These are phyloP conservation scores for Ispidina picta DNA, from an alignment of 2,797 vertebrate species.

Conservation along the genomic window DNA sequence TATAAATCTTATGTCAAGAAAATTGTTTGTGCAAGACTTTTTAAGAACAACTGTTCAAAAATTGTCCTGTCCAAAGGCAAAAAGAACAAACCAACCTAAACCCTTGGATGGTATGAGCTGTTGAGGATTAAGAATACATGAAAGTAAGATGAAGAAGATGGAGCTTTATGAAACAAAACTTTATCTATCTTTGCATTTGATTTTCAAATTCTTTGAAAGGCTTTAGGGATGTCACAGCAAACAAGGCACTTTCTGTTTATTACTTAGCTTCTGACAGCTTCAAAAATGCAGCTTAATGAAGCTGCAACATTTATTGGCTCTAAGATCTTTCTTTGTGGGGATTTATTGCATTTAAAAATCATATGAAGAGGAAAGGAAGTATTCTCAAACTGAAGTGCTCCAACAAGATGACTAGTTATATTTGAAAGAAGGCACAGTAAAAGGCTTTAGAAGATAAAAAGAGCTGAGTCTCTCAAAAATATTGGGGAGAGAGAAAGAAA, in stretches of 20 bases:
- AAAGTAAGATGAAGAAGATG: background rate
- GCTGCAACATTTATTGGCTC: background rate
- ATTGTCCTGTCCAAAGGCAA: background rate
- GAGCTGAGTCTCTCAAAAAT: background rate
- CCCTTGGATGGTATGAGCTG: background rate
- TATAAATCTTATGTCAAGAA: background rate
- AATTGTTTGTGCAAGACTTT: background rate
- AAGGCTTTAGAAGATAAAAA: background rate
- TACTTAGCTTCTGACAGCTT: background rate
- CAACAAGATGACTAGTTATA: background rate
- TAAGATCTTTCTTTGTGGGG: background rate
- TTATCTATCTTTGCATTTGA: background rate
- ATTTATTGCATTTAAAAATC: slow-evolving; percentile 23
- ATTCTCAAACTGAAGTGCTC: background rate
- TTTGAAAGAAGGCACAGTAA: background rate
- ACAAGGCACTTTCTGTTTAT: background rate
- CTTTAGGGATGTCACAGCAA: background rate
- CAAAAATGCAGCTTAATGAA: slow-evolving; percentile 21
- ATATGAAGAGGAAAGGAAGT: background rate
- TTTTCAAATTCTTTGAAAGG: background rate
- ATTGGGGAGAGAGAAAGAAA: background rate
- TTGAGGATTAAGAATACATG: background rate
- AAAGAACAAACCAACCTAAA: background rate
- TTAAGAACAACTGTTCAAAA: background rate
- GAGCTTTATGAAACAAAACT: background rate